Evolutionary conservation across 2,888 invertebrate genomes (phyloP).

Genomic region (Ganaspis brasiliensis): DNA sequence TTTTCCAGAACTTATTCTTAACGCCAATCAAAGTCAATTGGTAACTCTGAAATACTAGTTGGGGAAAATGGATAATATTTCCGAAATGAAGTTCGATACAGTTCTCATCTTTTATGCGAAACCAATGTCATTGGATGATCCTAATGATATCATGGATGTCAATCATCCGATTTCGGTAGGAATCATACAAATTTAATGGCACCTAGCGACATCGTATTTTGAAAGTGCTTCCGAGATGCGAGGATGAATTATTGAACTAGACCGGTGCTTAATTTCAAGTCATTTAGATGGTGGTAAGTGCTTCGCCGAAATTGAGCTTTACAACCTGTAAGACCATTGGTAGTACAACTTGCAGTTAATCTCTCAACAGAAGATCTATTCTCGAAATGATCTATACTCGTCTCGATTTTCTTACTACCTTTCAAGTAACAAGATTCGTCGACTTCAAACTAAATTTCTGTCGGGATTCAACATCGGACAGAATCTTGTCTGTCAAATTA

Average conservation of each 20-base stretch:
- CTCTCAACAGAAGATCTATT: not conserved
- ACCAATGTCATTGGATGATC: constrained; percentile 62
- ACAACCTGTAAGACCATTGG: constrained; percentile 7
- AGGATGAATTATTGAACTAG: not conserved
- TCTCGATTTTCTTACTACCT: constrained; percentile 27
- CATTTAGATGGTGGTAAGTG: constrained; percentile 3
- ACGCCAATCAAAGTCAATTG: constrained; percentile 35
- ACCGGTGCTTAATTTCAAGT: constrained; percentile 12
- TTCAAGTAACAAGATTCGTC: constrained; percentile 46
- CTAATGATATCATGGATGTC: constrained; percentile 63
- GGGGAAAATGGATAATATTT: not conserved
- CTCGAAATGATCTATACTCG: constrained; percentile 45
- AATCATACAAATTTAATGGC: constrained; percentile 51
- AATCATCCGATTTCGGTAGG: constrained; percentile 51
- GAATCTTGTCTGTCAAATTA: constrained; percentile 63
- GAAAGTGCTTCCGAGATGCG: constrained; percentile 49
- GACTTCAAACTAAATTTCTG: constrained; percentile 38
- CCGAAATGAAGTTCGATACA: constrained; percentile 27
- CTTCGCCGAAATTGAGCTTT: constrained; percentile 1
- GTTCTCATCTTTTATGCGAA: constrained; percentile 52
- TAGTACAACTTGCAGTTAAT: not conserved
- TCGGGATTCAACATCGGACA: constrained; percentile 47
- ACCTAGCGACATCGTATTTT: constrained; percentile 56
- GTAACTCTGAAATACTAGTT: constrained; percentile 12
- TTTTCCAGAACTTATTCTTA: constrained; percentile 25